Percentiles rank a stretch among this genome's conserved stretches.
Evolutionary conservation across 2,113 vertebrate genomes (phyloP).

Genomic region (Ursus arctos): DNA sequence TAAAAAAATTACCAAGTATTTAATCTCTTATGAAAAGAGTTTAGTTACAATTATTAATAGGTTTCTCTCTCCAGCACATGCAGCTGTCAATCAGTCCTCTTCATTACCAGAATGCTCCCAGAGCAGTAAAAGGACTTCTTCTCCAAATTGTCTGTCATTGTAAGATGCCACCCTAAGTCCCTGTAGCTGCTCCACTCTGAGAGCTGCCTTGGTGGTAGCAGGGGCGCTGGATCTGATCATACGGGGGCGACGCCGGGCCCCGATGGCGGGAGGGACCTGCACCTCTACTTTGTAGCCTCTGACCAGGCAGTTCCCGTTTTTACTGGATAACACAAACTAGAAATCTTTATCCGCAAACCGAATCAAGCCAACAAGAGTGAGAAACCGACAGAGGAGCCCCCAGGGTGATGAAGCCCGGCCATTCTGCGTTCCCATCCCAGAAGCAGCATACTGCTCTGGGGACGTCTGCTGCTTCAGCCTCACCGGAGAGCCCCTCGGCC

Average conservation of each 20-base stretch:
- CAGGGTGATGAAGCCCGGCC: background rate
- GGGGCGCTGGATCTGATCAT: accelerated
- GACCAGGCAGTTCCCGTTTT: background rate
- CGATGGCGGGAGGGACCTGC: background rate
- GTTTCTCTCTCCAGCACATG: constrained; percentile 62
- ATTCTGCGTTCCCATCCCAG: background rate
- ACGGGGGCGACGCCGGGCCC: background rate
- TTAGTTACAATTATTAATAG: constrained; percentile 70
- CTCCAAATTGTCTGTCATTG: constrained; percentile 2
- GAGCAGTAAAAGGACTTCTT: constrained; percentile 19
- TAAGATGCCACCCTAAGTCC: background rate
- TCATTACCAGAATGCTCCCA: constrained; percentile 58
- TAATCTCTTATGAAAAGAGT: constrained; percentile 42
- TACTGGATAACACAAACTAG: background rate
- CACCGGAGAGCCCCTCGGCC: background rate
- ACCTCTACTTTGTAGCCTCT: background rate
- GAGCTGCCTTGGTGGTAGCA: background rate
- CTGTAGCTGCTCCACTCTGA: background rate
- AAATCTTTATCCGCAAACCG: background rate
- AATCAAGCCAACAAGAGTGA: background rate
- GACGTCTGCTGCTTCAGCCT: background rate
- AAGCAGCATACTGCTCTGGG: background rate
- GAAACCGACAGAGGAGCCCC: background rate
- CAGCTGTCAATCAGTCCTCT: constrained; percentile 84
- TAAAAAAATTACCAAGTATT: constrained; percentile 43